A percentile compares a stretch with the other conserved stretches of the same genome.
phyloP scores from a whole-genome alignment of 2,888 invertebrate species.

The Carcina quercana region DNA sequence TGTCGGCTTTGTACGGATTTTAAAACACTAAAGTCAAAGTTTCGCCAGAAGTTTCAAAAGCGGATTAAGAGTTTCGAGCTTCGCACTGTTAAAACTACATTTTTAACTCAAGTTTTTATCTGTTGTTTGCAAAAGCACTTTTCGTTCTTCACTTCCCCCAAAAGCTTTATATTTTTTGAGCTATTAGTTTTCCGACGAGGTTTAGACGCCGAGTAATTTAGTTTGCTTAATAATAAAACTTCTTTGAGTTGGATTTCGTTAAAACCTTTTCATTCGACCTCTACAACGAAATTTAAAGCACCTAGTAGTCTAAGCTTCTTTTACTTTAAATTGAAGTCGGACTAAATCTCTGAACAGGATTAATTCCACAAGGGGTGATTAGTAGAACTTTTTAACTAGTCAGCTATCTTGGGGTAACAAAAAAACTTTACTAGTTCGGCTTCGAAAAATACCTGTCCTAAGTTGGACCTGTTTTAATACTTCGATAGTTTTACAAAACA shows the following conservation, averaged over 20 bases:
- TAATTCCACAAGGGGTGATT: conserved; percentile 7
- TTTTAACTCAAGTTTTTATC: conserved; percentile 37
- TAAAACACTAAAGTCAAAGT: conserved; percentile 35
- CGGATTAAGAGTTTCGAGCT: conserved; percentile 49
- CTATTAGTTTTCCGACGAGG: too few species aligned
- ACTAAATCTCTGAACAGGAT: conserved; percentile 5
- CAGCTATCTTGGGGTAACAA: too few species aligned
- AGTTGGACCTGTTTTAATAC: too few species aligned
- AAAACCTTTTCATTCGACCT: not conserved
- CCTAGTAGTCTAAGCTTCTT: conserved; percentile 3
- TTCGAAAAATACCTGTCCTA: too few species aligned
- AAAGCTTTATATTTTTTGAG: too few species aligned
- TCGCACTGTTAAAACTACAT: conserved; percentile 46
- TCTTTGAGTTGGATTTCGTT: not conserved
- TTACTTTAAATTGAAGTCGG: conserved; percentile 4
- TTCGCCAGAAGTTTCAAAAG: conserved; percentile 36
- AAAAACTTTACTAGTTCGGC: too few species aligned
- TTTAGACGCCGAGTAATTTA: too few species aligned
- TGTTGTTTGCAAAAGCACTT: conserved; percentile 17
- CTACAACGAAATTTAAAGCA: not conserved
- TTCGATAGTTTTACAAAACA: too few species aligned
- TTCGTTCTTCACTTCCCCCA: conserved; percentile 10
- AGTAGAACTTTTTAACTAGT: too few species aligned
- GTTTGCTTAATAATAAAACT: too few species aligned
- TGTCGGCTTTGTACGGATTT: conserved; percentile 40